phyloP scores from a whole-genome alignment of 2,797 vertebrate species.

The Setipinna tenuifilis region DNA sequence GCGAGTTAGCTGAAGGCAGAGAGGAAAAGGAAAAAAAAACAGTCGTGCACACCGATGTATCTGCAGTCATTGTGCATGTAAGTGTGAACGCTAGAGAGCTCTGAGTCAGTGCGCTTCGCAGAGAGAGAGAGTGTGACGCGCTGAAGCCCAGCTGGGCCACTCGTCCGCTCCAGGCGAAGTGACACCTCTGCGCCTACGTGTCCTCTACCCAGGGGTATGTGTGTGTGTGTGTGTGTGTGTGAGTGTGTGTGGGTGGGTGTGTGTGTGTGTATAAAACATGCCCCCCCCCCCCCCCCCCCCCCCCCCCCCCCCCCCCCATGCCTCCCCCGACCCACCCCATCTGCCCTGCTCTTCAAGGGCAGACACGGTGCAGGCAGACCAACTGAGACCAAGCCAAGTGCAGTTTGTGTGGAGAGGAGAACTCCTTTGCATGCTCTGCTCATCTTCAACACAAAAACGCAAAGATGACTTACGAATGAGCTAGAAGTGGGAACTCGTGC shows the following conservation, averaged over 20 bases:
- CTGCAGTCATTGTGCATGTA: neutral
- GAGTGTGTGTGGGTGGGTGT: too few species aligned
- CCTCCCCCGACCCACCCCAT: neutral
- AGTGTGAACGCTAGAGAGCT: neutral
- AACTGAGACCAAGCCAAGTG: too few species aligned
- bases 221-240: too few species aligned
- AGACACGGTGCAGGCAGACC: neutral
- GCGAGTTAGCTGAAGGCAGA: neutral
- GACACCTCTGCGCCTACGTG: conserved; percentile 12
- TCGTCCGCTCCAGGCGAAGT: neutral
- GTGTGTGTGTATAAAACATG: neutral
- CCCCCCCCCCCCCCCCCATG: neutral
- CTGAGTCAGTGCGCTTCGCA: neutral
- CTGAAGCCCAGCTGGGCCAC: conserved; percentile 4
- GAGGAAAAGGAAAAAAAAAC: neutral
- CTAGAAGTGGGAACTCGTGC: too few species aligned
- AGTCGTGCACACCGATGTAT: neutral
- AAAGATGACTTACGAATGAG: too few species aligned
- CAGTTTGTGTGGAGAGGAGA: too few species aligned
- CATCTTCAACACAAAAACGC: too few species aligned
- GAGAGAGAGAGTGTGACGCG: too few species aligned
- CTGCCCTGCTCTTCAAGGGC: too few species aligned
- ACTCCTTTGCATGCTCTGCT: too few species aligned
- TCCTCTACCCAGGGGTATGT: neutral
- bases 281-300: neutral